Conservation (phyloP, 2,113 vertebrate genomes). For the Psophia crepitans region DNA sequence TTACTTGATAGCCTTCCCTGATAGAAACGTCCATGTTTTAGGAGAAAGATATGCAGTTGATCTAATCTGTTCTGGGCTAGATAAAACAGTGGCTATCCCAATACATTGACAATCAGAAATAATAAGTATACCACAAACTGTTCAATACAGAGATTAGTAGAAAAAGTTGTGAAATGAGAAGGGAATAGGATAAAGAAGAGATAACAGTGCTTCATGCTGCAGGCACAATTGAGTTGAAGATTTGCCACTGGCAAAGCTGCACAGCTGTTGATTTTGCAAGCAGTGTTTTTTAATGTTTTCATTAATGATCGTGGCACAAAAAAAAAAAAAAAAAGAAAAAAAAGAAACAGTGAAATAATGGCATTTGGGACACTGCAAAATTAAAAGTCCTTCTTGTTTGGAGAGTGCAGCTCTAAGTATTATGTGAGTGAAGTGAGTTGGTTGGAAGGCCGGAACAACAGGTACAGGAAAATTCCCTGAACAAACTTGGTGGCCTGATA, state of each 20-base stretch:
- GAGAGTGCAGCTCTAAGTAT: neutral
- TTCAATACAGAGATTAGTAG: neutral
- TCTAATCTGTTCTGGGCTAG: neutral
- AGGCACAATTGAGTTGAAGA: neutral
- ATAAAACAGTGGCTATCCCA: neutral
- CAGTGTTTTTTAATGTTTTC: neutral
- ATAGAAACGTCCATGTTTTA: neutral
- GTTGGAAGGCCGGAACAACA: neutral
- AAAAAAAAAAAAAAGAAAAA: neutral
- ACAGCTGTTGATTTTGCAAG: neutral
- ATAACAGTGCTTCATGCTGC: neutral
- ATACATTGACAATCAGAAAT: neutral
- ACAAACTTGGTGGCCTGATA: neutral
- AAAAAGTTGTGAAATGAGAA: neutral
- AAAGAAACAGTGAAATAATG: neutral
- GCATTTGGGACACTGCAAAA: neutral
- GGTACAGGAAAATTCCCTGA: neutral
- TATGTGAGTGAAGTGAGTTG: neutral
- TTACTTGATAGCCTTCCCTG: neutral
- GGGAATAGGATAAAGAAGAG: neutral
- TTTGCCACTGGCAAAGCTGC: neutral
- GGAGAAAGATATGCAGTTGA: neutral
- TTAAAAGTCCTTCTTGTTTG: neutral
- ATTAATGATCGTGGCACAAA: neutral
- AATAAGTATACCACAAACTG: neutral